Evolutionary conservation across 2,888 invertebrate genomes (phyloP), one percentile per base, ranked within the genome.

Genomic region (Cryptophagus acutangulus): DNA sequence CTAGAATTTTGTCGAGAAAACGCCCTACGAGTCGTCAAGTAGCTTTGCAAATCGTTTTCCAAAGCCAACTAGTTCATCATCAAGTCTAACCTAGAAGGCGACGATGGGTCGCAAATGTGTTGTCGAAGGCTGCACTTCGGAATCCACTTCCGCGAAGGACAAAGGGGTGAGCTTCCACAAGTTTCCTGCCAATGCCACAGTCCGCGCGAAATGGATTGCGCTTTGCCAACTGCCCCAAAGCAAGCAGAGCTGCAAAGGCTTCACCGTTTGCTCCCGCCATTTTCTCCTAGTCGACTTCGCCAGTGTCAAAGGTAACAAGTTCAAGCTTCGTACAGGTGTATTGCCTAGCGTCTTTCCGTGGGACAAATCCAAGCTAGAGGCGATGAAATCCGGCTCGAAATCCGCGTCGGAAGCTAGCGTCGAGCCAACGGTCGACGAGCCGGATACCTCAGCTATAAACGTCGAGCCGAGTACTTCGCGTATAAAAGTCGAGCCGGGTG

Each of bases 81-180:
- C n/a, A n/a, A n/a, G n/a, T n/a, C n/a, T n/a, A n/a, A n/a, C n/a
- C n/a, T n/a, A n/a, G n/a, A n/a, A n/a, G n/a, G n/a, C n/a, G n/a
- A n/a, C n/a, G n/a, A 81, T 81, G 81, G 77, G 75, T 52, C 77
- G 79, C 67, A 76, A 76, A 69, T 82, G 82, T 71, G 76, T 75
- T 62, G 73, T 82, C 55, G 71, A 72, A 54, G 74, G 73, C 57
- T 82, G 83, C 71, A 70, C 72, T 49, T 80, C 80, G 36, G 75
- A 78, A 62, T 77, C 79, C 20, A 71, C 72, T 43, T 73, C 79
- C 61, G 66, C 71, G 42, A 78, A 81, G 65, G 78, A 83, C 61
- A 70, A 75, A 50, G 84, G 85, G 46, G 80, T 86, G 20, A 84
- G 85, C 24, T 82, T 82, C 60, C 86, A 87, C 65, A 84, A 82